Conservation (phyloP, 2,113 vertebrate genomes). For the Tyto alba region DNA sequence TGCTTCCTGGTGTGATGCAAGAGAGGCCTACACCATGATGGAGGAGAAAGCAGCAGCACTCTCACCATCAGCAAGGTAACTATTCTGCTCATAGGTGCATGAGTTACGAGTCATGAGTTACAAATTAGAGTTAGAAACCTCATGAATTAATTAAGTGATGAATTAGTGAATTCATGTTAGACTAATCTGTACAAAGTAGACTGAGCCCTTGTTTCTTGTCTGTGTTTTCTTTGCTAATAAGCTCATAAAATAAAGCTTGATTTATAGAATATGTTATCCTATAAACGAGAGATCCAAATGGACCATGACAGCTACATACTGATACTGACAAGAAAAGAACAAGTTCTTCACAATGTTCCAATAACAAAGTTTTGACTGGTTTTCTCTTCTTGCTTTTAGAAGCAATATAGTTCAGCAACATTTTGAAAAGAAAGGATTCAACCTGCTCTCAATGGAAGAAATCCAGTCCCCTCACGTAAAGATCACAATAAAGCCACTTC, state of each 20-base stretch:
- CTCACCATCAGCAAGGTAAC: not conserved
- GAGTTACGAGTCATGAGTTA: not conserved
- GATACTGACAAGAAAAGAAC: not conserved
- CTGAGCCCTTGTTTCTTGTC: not conserved
- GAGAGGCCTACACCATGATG: accelerated
- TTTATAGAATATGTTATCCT: not conserved
- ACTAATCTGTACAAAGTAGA: not conserved
- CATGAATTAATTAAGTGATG: not conserved
- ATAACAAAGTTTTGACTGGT: not conserved
- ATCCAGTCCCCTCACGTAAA: not conserved
- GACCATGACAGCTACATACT: not conserved
- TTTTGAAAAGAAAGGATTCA: not conserved
- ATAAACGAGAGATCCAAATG: not conserved
- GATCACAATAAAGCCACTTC: not conserved
- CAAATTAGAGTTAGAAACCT: not conserved
- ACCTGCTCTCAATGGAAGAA: not conserved
- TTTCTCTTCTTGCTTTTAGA: not conserved
- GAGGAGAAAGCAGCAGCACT: not conserved
- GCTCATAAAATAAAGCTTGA: not conserved
- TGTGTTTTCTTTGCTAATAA: not conserved
- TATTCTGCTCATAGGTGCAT: not conserved
- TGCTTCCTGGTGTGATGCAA: not conserved
- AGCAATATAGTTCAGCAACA: not conserved
- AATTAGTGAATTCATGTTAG: not conserved
- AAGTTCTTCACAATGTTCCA: not conserved